phyloP scores from a whole-genome alignment of 2,797 vertebrate species.

The Etheostoma nigrum region DNA sequence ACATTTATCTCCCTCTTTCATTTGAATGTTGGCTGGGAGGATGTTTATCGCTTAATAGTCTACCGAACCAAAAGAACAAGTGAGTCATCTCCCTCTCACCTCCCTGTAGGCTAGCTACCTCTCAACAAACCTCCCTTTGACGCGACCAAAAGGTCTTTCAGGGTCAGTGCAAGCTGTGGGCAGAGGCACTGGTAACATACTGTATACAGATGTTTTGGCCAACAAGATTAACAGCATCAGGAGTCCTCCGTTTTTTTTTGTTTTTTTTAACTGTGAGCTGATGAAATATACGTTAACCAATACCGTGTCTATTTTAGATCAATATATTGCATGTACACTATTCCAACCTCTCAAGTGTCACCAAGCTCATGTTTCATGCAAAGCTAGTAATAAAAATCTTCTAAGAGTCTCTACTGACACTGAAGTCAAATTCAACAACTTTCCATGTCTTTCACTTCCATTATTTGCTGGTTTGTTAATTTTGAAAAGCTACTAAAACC shows the following conservation, averaged over 20 bases:
- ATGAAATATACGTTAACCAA: neutral
- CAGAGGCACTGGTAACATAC: neutral
- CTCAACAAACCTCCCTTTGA: slow-evolving; percentile 2
- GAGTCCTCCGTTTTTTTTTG: neutral
- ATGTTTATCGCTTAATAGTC: neutral
- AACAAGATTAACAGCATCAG: neutral
- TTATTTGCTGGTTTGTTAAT: neutral
- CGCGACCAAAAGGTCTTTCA: neutral
- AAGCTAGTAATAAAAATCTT: no score
- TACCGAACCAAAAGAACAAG: slow-evolving; percentile 11
- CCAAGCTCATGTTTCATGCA: no score
- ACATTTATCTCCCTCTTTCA: neutral
- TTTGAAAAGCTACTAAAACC: neutral
- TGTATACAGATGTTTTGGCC: neutral
- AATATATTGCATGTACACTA: neutral
- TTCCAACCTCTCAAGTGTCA: neutral
- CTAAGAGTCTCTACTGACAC: neutral
- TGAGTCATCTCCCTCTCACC: slow-evolving; percentile 46
- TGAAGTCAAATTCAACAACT: neutral
- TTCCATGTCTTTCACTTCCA: neutral
- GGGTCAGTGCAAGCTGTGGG: slow-evolving; percentile 7
- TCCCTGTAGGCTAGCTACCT: neutral
- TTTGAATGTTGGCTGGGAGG: slow-evolving; percentile 30
- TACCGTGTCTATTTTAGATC: neutral
- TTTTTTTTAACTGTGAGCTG: neutral